Evolutionary conservation across 2,113 vertebrate genomes (phyloP).

Genomic region (Bucco capensis): DNA sequence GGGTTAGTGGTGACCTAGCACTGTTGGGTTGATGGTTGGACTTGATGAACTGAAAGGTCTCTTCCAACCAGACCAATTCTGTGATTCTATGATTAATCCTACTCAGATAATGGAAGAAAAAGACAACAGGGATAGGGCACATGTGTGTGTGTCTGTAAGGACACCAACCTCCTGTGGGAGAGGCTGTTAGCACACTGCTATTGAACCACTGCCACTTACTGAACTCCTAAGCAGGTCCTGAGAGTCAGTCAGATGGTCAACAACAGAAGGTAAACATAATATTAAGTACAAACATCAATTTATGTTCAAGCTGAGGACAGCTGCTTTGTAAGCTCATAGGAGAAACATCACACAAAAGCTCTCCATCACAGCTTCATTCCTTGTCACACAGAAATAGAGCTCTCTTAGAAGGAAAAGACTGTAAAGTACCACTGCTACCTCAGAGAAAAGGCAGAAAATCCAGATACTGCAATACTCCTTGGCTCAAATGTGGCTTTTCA

Average conservation of each 20-base stretch:
- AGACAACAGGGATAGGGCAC: not conserved
- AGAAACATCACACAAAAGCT: not conserved
- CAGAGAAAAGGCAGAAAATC: not conserved
- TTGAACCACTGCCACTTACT: not conserved
- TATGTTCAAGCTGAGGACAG: not conserved
- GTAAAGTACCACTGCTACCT: not conserved
- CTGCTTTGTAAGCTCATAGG: not conserved
- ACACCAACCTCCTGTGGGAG: not conserved
- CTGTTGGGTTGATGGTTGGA: not conserved
- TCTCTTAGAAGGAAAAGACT: not conserved
- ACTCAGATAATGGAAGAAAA: not conserved
- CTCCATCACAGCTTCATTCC: not conserved
- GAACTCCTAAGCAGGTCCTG: not conserved
- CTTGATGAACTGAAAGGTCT: not conserved
- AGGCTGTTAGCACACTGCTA: not conserved
- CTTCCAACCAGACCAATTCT: not conserved
- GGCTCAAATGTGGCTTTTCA: not conserved
- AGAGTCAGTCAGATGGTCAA: not conserved
- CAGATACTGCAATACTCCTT: not conserved
- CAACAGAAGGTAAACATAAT: not conserved
- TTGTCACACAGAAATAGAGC: not conserved
- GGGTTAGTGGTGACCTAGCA: not conserved
- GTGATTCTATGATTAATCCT: not conserved
- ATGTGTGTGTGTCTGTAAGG: fast-evolving
- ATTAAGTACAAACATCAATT: not conserved